Base-by-base conservation (phyloP, 2,888 invertebrate species). In the Calameuta pallipes region DNA sequence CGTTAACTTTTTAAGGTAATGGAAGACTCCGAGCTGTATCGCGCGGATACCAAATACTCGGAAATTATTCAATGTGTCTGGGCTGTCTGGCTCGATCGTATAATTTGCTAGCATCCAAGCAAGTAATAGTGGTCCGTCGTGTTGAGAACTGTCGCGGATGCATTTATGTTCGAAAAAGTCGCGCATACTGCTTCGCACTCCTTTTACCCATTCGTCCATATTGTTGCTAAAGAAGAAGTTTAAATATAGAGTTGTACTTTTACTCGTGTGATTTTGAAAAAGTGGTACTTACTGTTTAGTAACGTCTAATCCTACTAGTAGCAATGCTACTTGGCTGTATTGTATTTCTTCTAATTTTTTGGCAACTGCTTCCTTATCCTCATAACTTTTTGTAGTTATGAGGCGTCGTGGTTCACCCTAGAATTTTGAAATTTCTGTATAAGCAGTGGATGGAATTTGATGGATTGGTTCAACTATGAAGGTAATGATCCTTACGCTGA, bases 31-130 rank as follows among this genome's bases (percentile, higher is more conserved):
- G 0, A 91, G 86, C 69, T 91, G 90, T 75, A 91, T 85, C 0
- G 92, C 91, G 79, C 87, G 85, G 13, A 91, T 85, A 1, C 91
- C 92, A 74, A 91, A 91, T 0, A 87, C 86, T 78, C 87, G 85
- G 41, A 88, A 91, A 41, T 85, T 83, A 77, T 83, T 89, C n/a
- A 91, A 80, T 0, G 80, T 83, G 36, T 91, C 91, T 0, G 82
- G 76, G 77, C 89, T 89, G 13, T 91, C 90, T 1, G 88, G 81
- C 76, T 91, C 91, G 34, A 89, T 85, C 0, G 88, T 88, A 76
- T 90, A 91, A 82, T 91, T 92, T 1, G 87, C 89, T 56, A 92
- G 75, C 92, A 92, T 92, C 92, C 92, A 92, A 0, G 90, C 89
- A 0, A 92, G 79, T n/a, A 91, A 80, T 4, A 92, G 75, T 0